Evolutionary conservation across 2,113 vertebrate genomes (phyloP).

Genomic region (Eudorcas thomsonii): DNA sequence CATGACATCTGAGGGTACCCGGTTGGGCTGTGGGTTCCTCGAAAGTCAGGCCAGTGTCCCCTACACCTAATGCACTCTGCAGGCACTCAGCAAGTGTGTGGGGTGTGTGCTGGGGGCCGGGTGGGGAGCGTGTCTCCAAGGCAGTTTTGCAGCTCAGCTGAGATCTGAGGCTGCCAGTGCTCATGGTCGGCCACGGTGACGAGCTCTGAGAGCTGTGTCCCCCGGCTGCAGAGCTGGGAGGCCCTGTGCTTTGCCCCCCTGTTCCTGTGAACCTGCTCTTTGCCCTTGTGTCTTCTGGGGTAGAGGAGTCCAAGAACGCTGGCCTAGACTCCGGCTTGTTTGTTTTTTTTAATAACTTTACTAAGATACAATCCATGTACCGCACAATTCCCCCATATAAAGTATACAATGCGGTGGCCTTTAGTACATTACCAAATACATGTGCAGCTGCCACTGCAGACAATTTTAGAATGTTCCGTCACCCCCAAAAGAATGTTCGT

Average conservation of each 20-base stretch:
- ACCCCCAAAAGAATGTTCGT: background rate
- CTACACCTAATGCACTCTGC: background rate
- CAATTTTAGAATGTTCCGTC: background rate
- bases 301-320: background rate
- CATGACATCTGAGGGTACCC: background rate
- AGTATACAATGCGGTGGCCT: background rate
- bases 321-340: background rate
- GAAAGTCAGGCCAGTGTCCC: accelerated
- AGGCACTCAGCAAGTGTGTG: background rate
- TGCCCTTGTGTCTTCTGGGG: background rate
- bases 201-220: background rate
- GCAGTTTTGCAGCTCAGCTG: background rate
- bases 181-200: accelerated
- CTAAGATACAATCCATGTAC: background rate
- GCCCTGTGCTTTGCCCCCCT: no score
- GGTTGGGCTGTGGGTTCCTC: background rate
- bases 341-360: background rate
- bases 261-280: background rate
- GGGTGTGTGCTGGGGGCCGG: accelerated
- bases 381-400: background rate
- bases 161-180: background rate
- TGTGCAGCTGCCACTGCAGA: background rate
- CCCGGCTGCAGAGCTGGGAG: background rate
- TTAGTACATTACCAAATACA: background rate
- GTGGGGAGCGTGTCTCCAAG: background rate